Base-by-base conservation (phyloP, 1,140 invertebrate genomes). In the Eueides isabella region DNA sequence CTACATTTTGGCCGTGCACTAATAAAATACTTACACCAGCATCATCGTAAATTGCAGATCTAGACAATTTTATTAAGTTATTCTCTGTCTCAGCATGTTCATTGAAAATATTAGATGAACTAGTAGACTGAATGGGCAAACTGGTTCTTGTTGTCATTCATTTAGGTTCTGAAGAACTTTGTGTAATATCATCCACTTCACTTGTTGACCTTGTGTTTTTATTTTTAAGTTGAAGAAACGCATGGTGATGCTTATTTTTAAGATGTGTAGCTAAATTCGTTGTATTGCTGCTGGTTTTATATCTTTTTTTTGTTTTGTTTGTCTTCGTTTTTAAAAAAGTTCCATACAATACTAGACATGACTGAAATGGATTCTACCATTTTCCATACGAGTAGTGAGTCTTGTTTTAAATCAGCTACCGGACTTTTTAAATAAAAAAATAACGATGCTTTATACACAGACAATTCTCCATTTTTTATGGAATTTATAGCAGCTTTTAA, bases 21-120 rank as follows among this genome's bases (percentile, higher is more conserved):
- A 68, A 68, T 68, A 68, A 68, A 68, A 68, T 68, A 68, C 67
- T 55, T 66, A 66, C 30, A 66, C 64, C 64, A 66, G 64, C 12
- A 66, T 66, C 35, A 66, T 66, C 64, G 64, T 66, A 66, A 66
- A 66, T 66, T 9, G 64, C 64, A 66, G 9, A 11, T 66, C 35
- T 31, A 66, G 44, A 69, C 41, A 69, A 61, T 61, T 55, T 29
- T 29, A 61, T 69, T 16, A 55, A 55, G 41, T 61, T 61, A 69
- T 38, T 69, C 6, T 69, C 67, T 69, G 4, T 61, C 48, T 66
- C 30, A 35, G 30, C 14, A 66, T 16, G 31, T 64, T 48, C 12
- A 48, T 48, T 48, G 14, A 12, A 5, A 48, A 12, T 48, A 48
- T 5, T 48, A 5, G 44, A 5, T 48, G 44, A 48, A 48, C 14